phyloP scores from a whole-genome alignment of 2,113 vertebrate species.

The Cebus imitator region DNA sequence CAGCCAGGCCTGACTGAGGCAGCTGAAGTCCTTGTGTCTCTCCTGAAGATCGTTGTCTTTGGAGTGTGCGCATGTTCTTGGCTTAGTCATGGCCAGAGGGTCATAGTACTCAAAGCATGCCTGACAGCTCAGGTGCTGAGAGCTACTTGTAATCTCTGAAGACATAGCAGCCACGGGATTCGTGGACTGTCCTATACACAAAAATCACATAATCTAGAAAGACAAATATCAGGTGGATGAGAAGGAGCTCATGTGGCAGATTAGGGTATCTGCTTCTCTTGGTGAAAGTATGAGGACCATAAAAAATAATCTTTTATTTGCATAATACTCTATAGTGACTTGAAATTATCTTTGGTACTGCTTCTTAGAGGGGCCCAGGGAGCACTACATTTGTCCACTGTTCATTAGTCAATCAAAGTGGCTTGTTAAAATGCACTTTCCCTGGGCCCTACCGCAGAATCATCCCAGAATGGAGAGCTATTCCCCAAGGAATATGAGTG shows the following conservation, averaged over 20 bases:
- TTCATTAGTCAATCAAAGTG: not conserved
- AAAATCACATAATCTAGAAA: not conserved
- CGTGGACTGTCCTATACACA: not conserved
- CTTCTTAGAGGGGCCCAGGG: not conserved
- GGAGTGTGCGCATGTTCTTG: not conserved
- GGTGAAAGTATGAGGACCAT: not conserved
- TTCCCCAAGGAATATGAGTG: not conserved
- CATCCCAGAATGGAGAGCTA: not conserved
- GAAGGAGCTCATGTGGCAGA: not conserved
- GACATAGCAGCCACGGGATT: not conserved
- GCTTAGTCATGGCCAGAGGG: not conserved
- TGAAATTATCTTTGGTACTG: not conserved
- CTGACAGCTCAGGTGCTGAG: not conserved
- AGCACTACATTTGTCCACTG: not conserved
- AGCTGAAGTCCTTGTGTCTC: not conserved
- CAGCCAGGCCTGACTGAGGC: not conserved
- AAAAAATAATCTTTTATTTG: not conserved
- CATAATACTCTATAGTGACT: not conserved
- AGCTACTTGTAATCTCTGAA: not conserved
- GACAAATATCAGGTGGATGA: not conserved
- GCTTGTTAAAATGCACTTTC: not conserved
- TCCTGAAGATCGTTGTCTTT: not conserved
- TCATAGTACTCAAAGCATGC: not conserved
- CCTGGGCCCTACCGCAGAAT: not conserved
- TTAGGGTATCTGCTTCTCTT: not conserved